A percentile compares a stretch with the other conserved stretches of the same genome.
Evolutionary conservation across 2,888 invertebrate genomes (phyloP).

Genomic region (Acleris sparsana): DNA sequence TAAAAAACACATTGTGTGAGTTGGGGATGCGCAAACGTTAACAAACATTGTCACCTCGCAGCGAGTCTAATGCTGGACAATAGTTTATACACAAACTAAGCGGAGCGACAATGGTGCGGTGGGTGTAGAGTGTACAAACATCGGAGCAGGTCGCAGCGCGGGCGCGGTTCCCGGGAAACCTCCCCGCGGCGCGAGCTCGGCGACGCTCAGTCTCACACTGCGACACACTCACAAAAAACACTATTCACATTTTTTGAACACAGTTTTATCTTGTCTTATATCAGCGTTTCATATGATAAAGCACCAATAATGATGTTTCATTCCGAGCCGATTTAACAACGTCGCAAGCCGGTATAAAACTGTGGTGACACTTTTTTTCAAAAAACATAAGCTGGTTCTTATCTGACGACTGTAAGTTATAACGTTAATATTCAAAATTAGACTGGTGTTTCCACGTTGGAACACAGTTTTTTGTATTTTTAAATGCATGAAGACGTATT

Average conservation of each 20-base stretch:
- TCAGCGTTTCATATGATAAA: constrained; percentile 77
- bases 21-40: constrained; percentile 73
- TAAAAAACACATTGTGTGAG: constrained; percentile 75
- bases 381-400: constrained; percentile 47
- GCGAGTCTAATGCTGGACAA: constrained; percentile 74
- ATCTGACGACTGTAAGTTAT: constrained; percentile 56
- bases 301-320: constrained; percentile 83
- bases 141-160: constrained; percentile 66
- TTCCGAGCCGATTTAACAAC: constrained; percentile 72
- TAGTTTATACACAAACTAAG: constrained; percentile 69
- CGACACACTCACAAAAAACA: constrained; percentile 71
- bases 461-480: constrained; percentile 15
- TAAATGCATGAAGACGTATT: constrained; percentile 25
- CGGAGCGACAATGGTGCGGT: constrained; percentile 68
- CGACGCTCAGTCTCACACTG: constrained; percentile 78
- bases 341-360: constrained; percentile 45
- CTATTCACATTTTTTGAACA: constrained; percentile 65
- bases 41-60: constrained; percentile 80
- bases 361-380: constrained; percentile 43
- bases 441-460: constrained; percentile 19
- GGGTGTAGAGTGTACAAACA: constrained; percentile 79
- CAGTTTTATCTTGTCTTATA: constrained; percentile 72
- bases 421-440: constrained; percentile 27
- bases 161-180: constrained; percentile 75
- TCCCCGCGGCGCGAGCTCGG: constrained; percentile 76